A percentile compares a stretch with the other conserved stretches of the same genome.
These are phyloP conservation scores for Neosalanx taihuensis DNA, from an alignment of 2,797 vertebrate species.

Conservation along the genomic window DNA sequence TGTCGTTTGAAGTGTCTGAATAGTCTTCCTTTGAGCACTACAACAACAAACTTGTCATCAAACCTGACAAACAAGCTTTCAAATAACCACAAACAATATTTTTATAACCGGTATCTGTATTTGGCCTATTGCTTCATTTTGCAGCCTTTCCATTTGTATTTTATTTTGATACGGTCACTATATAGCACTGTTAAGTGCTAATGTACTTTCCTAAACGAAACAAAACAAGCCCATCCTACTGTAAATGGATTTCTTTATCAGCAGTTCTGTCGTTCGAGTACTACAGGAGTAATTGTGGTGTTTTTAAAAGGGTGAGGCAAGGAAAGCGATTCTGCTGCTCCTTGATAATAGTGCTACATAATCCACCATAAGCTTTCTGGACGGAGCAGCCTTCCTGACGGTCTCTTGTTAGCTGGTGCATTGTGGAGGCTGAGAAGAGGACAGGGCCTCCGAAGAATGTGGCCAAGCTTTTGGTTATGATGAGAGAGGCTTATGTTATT, in stretches of 20 bases:
- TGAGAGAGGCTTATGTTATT: background rate
- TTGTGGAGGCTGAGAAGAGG: conserved; percentile 53
- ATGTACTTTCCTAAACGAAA: conserved; percentile 5
- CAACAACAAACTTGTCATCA: background rate
- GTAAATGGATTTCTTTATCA: conserved; percentile 41
- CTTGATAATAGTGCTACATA: conserved; percentile 50
- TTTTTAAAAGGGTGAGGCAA: conserved; percentile 10
- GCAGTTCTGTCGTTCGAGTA: conserved; percentile 25
- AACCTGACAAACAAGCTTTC: conserved; percentile 2
- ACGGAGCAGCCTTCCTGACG: conserved; percentile 46
- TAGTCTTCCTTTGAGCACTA: conserved; percentile 5
- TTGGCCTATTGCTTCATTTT: background rate
- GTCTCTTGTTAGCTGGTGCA: conserved; percentile 58
- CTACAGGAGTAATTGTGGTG: conserved; percentile 35
- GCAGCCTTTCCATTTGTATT: background rate
- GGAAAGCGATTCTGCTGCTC: conserved; percentile 48
- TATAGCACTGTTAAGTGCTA: background rate
- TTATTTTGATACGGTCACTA: no score
- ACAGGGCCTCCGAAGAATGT: conserved; percentile 40
- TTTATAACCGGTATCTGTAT: background rate
- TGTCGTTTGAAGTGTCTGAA: background rate
- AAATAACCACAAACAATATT: background rate
- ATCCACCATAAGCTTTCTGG: conserved; percentile 37
- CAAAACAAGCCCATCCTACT: conserved; percentile 42
- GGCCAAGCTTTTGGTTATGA: conserved; percentile 23